These are phyloP conservation scores for Zaprionus camerounensis DNA, from an alignment of 1,140 invertebrate genomes.

Conservation along the genomic window DNA sequence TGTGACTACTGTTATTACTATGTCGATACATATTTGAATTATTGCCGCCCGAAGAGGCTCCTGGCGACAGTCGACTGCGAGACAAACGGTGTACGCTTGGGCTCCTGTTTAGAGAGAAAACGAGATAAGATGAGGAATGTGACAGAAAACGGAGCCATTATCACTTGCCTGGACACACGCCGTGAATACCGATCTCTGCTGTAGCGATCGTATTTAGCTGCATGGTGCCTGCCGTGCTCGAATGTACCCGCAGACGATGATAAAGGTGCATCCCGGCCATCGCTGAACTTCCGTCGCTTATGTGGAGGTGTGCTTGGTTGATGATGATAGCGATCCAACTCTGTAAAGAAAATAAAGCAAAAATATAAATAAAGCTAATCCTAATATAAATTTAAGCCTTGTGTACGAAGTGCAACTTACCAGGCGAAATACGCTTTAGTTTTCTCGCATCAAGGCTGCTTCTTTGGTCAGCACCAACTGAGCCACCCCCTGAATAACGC, in stretches of 20 bases:
- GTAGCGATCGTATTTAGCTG: conserved; percentile 74
- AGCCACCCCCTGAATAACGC: conserved; percentile 57
- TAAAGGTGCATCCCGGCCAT: conserved; percentile 54
- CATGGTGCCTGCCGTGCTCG: conserved; percentile 70
- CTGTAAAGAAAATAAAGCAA: conserved; percentile 21
- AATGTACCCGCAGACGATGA: conserved; percentile 35
- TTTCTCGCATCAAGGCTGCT: conserved; percentile 53
- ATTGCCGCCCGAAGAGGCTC: conserved; percentile 37
- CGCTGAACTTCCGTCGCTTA: conserved; percentile 76
- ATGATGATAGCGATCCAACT: conserved; percentile 72
- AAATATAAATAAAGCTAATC: background rate
- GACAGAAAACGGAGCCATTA: background rate
- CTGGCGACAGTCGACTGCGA: conserved; percentile 65
- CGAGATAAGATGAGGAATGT: background rate
- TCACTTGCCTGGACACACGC: conserved; percentile 61
- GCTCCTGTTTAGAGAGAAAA: conserved; percentile 47
- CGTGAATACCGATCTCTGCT: conserved; percentile 73
- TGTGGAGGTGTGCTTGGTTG: conserved; percentile 76
- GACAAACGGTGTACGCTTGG: conserved; percentile 71
- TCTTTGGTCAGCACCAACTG: conserved; percentile 19
- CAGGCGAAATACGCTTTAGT: conserved; percentile 65
- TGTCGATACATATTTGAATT: conserved; percentile 65
- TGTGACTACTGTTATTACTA: conserved; percentile 53
- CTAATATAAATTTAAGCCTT: background rate
- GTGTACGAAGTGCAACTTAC: conserved; percentile 36